A percentile compares a stretch with the other conserved stretches of the same genome.
These are phyloP conservation scores for Echinops telfairi DNA, from an alignment of 2,113 vertebrate genomes.

Conservation along the genomic window DNA sequence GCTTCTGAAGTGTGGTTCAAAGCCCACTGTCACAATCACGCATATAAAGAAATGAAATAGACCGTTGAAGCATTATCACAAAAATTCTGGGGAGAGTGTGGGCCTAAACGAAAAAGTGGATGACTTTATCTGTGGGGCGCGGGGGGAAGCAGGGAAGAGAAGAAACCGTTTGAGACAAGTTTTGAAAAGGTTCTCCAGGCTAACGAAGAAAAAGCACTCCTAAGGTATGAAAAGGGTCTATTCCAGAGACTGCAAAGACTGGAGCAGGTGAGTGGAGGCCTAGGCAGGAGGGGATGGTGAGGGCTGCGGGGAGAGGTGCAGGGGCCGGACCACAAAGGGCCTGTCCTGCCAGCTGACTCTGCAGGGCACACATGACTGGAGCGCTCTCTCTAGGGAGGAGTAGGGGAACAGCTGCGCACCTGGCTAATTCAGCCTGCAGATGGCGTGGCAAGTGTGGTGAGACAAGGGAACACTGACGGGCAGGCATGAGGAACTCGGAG, in stretches of 20 bases:
- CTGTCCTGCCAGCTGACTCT: not conserved
- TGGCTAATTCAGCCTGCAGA: not conserved
- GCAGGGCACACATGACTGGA: not conserved
- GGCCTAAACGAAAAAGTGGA: constrained; percentile 5
- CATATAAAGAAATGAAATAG: constrained; percentile 22
- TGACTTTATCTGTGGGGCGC: not conserved
- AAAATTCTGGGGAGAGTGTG: not conserved
- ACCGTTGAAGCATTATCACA: not conserved
- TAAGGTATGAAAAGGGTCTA: not conserved
- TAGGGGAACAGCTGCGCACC: not conserved
- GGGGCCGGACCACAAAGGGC: accelerated
- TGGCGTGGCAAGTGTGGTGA: not conserved
- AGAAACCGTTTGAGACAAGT: not conserved
- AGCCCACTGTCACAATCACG: not conserved
- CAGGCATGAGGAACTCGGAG: not conserved
- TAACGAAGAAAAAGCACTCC: constrained; percentile 4
- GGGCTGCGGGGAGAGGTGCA: not conserved
- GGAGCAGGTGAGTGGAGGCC: too few species aligned
- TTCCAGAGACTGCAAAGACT: not conserved
- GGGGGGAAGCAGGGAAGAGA: not conserved
- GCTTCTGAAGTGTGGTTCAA: not conserved
- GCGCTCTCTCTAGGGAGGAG: not conserved
- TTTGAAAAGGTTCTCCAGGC: constrained; percentile 13
- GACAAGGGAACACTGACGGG: accelerated
- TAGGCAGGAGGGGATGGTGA: not conserved